Evolutionary conservation across 2,888 invertebrate species (phyloP).

Genomic region (Lycaena phlaeas): DNA sequence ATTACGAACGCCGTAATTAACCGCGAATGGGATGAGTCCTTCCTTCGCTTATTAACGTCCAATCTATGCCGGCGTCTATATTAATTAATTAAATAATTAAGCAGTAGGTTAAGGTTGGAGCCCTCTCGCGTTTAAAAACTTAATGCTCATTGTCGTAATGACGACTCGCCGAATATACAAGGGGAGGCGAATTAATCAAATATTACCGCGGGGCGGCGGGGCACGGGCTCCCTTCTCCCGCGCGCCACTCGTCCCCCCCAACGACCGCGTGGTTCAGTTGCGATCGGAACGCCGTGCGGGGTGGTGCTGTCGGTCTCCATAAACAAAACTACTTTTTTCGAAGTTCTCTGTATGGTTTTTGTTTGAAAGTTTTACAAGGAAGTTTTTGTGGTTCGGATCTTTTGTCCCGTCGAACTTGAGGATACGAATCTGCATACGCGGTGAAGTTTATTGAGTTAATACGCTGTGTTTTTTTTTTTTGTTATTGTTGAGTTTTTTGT

Average conservation of each 20-base stretch:
- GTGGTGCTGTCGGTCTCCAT: constrained; percentile 61
- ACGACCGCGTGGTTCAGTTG: constrained; percentile 69
- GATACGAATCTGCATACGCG: constrained; percentile 49
- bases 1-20: constrained; percentile 54
- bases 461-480: constrained; percentile 64
- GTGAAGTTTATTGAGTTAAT: constrained; percentile 61
- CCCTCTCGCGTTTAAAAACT: constrained; percentile 68
- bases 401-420: constrained; percentile 48
- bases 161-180: constrained; percentile 69
- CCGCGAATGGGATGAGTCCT: constrained; percentile 55
- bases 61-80: constrained; percentile 64
- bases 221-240: constrained; percentile 27
- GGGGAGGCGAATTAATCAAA: constrained; percentile 74
- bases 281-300: constrained; percentile 59
- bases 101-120: constrained; percentile 69
- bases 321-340: constrained; percentile 66
- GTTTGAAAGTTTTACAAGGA: constrained; percentile 63
- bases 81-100: constrained; percentile 66
- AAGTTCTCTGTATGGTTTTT: constrained; percentile 64
- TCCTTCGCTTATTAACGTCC: constrained; percentile 65
- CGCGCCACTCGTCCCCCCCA: constrained; percentile 32
- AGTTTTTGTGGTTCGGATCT: constrained; percentile 58
- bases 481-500: constrained; percentile 72
- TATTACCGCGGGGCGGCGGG: constrained; percentile 63
- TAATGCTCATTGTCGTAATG: constrained; percentile 61